Conservation (phyloP, 2,888 invertebrate species). For the Corythucha ciliata region DNA sequence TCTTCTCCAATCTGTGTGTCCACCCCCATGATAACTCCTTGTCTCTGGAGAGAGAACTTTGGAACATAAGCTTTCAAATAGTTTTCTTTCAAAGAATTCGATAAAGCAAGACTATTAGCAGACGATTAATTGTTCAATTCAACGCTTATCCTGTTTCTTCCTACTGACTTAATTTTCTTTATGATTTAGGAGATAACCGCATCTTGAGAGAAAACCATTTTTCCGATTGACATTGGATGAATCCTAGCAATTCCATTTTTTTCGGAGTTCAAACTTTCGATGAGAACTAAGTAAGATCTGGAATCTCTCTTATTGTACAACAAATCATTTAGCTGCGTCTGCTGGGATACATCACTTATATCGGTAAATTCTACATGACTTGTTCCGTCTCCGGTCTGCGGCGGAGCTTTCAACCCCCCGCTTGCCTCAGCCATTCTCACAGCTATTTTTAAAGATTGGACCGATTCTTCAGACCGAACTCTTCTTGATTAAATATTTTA, state of each 20-base stretch:
- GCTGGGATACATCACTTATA: too few relatives aligned
- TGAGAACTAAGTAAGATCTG: too few relatives aligned
- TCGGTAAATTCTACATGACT: too few relatives aligned
- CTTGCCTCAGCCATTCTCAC: too few relatives aligned
- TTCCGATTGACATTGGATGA: constrained; percentile 2
- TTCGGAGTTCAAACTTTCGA: not conserved
- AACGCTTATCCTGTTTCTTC: not conserved
- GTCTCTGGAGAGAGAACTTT: not conserved
- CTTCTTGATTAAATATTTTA: too few relatives aligned
- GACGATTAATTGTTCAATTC: not conserved
- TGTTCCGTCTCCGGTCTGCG: too few relatives aligned
- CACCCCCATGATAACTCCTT: not conserved
- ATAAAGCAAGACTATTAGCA: not conserved
- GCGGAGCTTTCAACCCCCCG: too few relatives aligned
- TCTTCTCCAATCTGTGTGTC: not conserved
- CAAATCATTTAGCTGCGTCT: too few relatives aligned
- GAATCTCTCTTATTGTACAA: too few relatives aligned
- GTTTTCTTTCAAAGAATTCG: not conserved
- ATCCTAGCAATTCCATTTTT: not conserved
- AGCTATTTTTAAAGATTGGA: too few relatives aligned
- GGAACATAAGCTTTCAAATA: not conserved
- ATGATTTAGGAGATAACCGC: not conserved
- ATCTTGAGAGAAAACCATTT: not conserved
- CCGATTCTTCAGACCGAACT: too few relatives aligned
- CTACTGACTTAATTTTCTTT: not conserved